Percentiles rank a stretch among this genome's conserved stretches.
phyloP scores from a whole-genome alignment of 2,113 vertebrate genomes.

The Upupa epops region DNA sequence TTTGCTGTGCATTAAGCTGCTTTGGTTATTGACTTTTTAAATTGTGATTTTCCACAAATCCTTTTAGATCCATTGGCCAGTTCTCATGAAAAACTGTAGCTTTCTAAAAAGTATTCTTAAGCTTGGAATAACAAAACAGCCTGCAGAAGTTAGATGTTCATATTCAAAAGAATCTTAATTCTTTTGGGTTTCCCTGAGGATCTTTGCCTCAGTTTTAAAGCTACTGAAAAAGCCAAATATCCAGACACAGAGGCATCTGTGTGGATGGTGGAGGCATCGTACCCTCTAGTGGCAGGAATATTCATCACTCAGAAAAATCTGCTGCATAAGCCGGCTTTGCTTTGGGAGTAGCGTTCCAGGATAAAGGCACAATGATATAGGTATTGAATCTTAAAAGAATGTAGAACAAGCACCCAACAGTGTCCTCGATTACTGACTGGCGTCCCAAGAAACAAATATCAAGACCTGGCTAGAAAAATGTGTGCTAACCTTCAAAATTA shows the following conservation, averaged over 20 bases:
- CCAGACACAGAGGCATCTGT: not conserved
- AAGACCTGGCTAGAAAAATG: not conserved
- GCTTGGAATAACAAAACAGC: not conserved
- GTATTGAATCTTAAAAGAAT: not conserved
- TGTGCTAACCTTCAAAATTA: not conserved
- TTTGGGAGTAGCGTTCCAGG: not conserved
- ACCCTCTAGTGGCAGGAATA: slow-evolving; percentile 57
- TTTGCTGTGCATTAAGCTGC: not conserved
- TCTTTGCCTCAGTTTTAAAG: not conserved
- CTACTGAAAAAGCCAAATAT: not conserved
- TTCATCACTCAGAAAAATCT: not conserved
- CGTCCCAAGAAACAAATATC: not conserved
- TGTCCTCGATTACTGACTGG: not conserved
- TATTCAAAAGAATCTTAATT: not conserved
- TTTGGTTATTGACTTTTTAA: not conserved
- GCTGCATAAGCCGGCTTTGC: not conserved
- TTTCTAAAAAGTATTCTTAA: not conserved
- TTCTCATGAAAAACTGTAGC: not conserved
- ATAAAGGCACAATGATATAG: not conserved
- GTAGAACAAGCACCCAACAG: not conserved
- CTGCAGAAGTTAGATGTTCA: not conserved
- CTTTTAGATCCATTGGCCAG: not conserved
- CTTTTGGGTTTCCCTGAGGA: not conserved
- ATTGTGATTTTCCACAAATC: not conserved
- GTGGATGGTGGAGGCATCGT: not conserved